These are phyloP conservation scores for Tichodroma muraria DNA, from an alignment of 2,113 vertebrate species.

Conservation along the genomic window DNA sequence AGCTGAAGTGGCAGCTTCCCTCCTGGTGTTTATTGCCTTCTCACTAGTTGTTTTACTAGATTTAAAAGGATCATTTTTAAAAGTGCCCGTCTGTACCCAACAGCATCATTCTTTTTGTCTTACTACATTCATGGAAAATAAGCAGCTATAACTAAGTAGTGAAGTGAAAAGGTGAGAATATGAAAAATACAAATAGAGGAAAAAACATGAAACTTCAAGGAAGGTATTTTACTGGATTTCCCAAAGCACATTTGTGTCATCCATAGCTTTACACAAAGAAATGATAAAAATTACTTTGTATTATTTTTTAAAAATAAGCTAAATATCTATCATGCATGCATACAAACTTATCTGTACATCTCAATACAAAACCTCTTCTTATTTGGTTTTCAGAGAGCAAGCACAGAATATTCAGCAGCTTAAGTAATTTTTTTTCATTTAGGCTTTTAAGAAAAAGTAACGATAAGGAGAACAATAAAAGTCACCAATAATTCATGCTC, in stretches of 20 bases:
- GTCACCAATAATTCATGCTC: neutral
- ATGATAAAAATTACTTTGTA: neutral
- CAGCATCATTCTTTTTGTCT: neutral
- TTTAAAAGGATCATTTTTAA: neutral
- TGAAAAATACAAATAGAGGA: neutral
- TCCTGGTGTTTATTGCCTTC: neutral
- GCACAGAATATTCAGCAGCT: neutral
- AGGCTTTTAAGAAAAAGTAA: neutral
- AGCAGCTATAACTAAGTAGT: neutral
- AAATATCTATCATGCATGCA: neutral
- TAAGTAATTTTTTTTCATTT: neutral
- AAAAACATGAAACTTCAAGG: neutral
- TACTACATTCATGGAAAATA: neutral
- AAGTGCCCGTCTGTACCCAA: neutral
- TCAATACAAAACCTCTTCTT: neutral
- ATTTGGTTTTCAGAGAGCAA: neutral
- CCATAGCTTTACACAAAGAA: neutral
- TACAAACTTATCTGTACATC: neutral
- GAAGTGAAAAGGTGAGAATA: neutral
- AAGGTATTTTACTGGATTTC: slow-evolving; percentile 38
- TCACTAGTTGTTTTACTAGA: neutral
- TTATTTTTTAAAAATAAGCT: neutral
- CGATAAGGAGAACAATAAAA: neutral
- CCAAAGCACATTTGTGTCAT: neutral
- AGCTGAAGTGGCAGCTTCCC: neutral